Base-by-base conservation (phyloP, 2,797 vertebrate species). In the Capromys pilorides region DNA sequence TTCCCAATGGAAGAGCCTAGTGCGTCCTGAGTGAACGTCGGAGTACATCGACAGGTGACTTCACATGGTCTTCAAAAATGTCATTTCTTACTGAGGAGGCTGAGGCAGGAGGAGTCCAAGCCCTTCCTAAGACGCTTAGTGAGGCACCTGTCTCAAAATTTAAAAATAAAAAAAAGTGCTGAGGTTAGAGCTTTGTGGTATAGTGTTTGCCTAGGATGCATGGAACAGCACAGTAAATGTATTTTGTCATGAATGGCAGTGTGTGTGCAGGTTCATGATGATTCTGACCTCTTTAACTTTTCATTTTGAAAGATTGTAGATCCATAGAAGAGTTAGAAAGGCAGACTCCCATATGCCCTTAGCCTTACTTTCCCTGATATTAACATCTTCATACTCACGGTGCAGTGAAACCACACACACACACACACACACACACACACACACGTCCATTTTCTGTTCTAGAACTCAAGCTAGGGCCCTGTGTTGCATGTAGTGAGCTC, bases 281-380 rank as follows among this genome's bases (percentile, higher is more conserved):
- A 78, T 95, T 84, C 64, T 73, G 13, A 73, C 21, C 16, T 83
- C 67, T 83, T 71, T 73, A 71, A 49, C 66, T 62, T 92, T 79
- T 67, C 79, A 36, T 51, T 91, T 89, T 79, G 84, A 84, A 86
- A 84, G 71, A 71, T 59, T 69, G 45, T 2, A 19, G 57, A n/a
- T 87, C 94, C 66, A 54, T 31, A 28, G 66, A 86, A 85, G 69
- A 86, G 24, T 75, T 10, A 0, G 12, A 77, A 66, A 85, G 45
- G 66, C 9, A 59, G 26, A 26, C 6, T 62, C 21, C 45, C 79
- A 10, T 28, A 3, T 51, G 24, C 39, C 91, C 22, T 86, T 33
- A 16, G n/a, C 22, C 45, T 71, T 31, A 41, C 16, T 41, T 90
- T 51, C 54, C 19, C n/a, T 77, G 71, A 73, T 24, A 18, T 7